These are phyloP conservation scores for Muraenolepis orangiensis DNA, from an alignment of 2,797 vertebrate genomes.

Conservation along the genomic window DNA sequence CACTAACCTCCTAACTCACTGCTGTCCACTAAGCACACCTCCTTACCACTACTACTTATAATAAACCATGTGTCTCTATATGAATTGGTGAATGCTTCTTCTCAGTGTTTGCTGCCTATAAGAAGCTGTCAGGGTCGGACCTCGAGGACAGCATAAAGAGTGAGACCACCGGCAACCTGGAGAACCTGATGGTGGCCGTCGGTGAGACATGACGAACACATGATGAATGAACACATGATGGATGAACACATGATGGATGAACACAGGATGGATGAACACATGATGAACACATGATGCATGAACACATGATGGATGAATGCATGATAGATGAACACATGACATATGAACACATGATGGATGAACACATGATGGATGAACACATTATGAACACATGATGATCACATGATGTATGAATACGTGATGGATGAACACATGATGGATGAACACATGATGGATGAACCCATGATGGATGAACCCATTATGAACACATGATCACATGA, in stretches of 20 bases:
- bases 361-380: not conserved
- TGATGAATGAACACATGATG: not conserved
- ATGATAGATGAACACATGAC: not conserved
- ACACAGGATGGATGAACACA: not conserved
- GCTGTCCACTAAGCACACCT: too few species aligned
- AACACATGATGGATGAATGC: not conserved
- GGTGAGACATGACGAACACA: conserved; percentile 71
- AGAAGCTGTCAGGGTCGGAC: conserved; percentile 85
- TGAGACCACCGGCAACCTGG: conserved; percentile 88
- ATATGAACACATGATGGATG: not conserved
- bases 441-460: not conserved
- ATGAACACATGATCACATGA: not conserved
- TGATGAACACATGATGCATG: not conserved
- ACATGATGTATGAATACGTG: not conserved
- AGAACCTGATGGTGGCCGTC: conserved; percentile 84
- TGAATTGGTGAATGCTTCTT: not conserved
- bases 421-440: not conserved
- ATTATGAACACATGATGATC: too few species aligned
- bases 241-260: not conserved
- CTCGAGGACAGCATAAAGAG: conserved; percentile 89
- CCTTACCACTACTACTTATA: too few species aligned
- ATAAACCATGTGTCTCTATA: too few species aligned
- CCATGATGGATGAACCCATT: not conserved
- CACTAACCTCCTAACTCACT: too few species aligned
- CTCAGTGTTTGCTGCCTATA: conserved; percentile 91